These are phyloP conservation scores for Xenopus laevis DNA, from an alignment of 2,113 vertebrate species.

Conservation along the genomic window DNA sequence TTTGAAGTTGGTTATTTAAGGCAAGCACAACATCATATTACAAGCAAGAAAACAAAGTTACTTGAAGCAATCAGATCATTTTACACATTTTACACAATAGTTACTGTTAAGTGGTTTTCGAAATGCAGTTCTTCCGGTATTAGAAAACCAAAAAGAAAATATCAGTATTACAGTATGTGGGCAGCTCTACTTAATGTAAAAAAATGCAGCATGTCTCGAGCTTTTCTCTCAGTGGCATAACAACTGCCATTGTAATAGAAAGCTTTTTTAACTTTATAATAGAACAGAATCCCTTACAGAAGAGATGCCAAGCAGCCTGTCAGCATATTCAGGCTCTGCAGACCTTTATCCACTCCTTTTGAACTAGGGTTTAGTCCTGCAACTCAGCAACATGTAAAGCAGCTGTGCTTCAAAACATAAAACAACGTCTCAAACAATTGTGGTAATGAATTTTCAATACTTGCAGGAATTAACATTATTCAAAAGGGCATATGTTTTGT, in stretches of 20 bases:
- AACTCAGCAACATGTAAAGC: too few relatives aligned
- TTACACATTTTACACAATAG: conserved; percentile 13
- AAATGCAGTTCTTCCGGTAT: background rate
- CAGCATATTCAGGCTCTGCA: background rate
- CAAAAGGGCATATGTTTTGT: too few relatives aligned
- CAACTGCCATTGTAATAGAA: conserved; percentile 1
- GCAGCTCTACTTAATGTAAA: conserved; percentile 22
- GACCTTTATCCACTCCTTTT: too few relatives aligned
- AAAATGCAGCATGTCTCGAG: background rate
- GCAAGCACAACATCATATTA: too few relatives aligned
- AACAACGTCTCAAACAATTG: too few relatives aligned
- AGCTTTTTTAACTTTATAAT: conserved; percentile 3
- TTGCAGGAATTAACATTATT: too few relatives aligned
- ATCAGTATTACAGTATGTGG: conserved; percentile 18
- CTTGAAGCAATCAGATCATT: background rate
- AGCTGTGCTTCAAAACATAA: too few relatives aligned
- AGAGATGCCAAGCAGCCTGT: background rate
- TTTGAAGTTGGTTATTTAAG: too few relatives aligned
- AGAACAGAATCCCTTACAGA: background rate
- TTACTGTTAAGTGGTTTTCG: conserved; percentile 21
- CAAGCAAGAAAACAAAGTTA: too few relatives aligned
- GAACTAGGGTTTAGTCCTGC: too few relatives aligned
- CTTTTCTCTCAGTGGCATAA: background rate
- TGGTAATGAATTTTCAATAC: too few relatives aligned
- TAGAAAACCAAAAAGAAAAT: background rate